Conservation (phyloP, 2,888 invertebrate genomes). For the Ethmia dodecea region DNA sequence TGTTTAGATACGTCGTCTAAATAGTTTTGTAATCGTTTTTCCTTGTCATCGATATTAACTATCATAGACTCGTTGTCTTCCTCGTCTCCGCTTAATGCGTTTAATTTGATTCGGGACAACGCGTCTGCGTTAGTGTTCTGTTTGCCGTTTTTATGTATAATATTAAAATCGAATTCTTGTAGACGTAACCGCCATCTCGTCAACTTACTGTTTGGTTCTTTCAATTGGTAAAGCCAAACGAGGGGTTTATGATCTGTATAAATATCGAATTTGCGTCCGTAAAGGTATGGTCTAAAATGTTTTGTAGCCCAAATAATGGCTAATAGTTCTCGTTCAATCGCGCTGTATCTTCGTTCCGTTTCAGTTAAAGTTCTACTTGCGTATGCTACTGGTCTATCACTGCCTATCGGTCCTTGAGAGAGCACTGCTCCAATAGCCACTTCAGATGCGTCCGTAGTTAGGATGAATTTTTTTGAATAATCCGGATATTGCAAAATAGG, state of each 20-base stretch:
- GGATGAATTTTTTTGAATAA: not conserved
- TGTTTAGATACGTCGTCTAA: not conserved
- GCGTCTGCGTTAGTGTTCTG: too few relatives aligned
- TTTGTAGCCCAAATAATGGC: conserved; percentile 2
- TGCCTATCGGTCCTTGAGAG: too few relatives aligned
- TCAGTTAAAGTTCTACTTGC: not conserved
- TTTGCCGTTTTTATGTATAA: conserved; percentile 9
- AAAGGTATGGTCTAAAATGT: conserved; percentile 8
- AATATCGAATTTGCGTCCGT: conserved; percentile 5
- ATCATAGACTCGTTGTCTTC: conserved; percentile 4
- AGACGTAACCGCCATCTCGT: too few relatives aligned
- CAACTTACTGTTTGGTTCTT: too few relatives aligned
- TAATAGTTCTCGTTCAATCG: not conserved
- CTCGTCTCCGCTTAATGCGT: not conserved
- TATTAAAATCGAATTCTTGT: conserved; percentile 16
- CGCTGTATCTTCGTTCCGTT: not conserved
- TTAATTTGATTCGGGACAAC: conserved; percentile 7
- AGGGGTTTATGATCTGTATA: not conserved
- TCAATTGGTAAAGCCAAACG: not conserved
- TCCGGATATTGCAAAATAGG: not conserved
- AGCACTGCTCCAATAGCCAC: not conserved
- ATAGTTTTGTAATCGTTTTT: not conserved
- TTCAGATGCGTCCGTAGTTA: not conserved
- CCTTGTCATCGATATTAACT: conserved; percentile 9
- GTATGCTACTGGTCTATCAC: not conserved